Percentiles rank a stretch among this genome's conserved stretches.
These are phyloP conservation scores for Lepus americanus DNA, from an alignment of 2,113 vertebrate genomes.

Conservation along the genomic window DNA sequence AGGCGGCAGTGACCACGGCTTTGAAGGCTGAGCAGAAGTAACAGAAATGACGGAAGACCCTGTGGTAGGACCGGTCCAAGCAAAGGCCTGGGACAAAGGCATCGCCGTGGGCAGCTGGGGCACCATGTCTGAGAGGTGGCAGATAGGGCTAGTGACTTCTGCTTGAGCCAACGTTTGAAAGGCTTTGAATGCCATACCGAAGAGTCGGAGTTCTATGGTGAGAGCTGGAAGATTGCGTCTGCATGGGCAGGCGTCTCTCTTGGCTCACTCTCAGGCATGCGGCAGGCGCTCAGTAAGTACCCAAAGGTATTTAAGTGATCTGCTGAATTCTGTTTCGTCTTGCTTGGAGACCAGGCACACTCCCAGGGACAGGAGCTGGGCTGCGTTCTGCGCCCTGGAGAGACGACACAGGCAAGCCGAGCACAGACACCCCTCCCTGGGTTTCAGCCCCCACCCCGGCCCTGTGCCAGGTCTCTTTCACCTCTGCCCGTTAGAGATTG, in stretches of 20 bases:
- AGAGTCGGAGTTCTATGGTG: background rate
- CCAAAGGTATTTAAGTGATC: background rate
- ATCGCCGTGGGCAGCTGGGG: background rate
- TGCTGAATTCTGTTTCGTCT: background rate
- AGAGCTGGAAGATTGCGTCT: background rate
- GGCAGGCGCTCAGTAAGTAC: constrained; percentile 16
- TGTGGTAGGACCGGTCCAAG: background rate
- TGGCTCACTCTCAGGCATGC: background rate
- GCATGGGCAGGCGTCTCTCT: background rate
- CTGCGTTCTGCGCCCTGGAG: background rate
- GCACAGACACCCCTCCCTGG: constrained; percentile 65
- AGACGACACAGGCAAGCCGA: fast-evolving
- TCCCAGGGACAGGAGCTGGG: background rate
- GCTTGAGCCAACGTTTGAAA: background rate
- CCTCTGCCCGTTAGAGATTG: constrained; percentile 88
- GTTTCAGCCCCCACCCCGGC: background rate
- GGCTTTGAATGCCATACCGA: background rate
- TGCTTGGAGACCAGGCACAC: background rate
- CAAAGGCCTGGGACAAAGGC: background rate
- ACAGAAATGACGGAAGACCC: background rate
- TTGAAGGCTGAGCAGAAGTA: constrained; percentile 34
- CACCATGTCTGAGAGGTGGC: background rate
- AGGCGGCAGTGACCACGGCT: background rate
- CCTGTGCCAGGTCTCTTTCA: constrained; percentile 82
- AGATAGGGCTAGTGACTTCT: background rate